phyloP scores from a whole-genome alignment of 2,888 invertebrate genomes.

The Lepas anatifera region DNA sequence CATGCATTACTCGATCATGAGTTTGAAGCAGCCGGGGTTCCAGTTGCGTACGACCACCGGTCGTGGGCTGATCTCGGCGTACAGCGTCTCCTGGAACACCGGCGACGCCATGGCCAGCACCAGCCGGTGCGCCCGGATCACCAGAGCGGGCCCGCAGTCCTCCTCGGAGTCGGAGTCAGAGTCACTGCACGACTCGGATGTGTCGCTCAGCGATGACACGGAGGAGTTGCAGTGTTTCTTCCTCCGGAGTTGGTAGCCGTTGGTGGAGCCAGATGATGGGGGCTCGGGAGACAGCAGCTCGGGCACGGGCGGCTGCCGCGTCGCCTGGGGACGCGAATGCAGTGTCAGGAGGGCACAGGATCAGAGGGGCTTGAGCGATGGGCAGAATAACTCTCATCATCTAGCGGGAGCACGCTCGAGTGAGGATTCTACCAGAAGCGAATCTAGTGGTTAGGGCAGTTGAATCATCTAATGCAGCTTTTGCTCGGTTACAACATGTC shows the following conservation, averaged over 20 bases:
- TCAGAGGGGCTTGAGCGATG: too few relatives aligned
- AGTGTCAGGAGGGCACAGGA: too few relatives aligned
- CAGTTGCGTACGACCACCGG: constrained; percentile 20
- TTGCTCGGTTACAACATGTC: too few relatives aligned
- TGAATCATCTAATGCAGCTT: too few relatives aligned
- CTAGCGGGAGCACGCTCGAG: too few relatives aligned
- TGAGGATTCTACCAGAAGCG: too few relatives aligned
- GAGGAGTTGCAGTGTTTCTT: background rate
- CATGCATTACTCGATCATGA: constrained; percentile 24
- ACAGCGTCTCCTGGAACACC: constrained; percentile 17
- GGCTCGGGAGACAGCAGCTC: too few relatives aligned
- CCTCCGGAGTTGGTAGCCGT: background rate
- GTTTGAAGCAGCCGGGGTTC: constrained; percentile 20
- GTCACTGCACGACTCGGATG: background rate
- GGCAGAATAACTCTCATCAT: too few relatives aligned
- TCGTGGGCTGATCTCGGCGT: constrained; percentile 15
- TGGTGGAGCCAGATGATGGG: background rate
- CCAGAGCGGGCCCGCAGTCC: background rate
- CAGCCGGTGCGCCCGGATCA: constrained; percentile 22
- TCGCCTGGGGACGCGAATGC: too few relatives aligned
- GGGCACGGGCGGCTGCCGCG: too few relatives aligned
- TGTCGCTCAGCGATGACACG: too few relatives aligned
- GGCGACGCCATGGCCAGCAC: constrained; percentile 22
- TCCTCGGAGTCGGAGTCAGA: background rate
- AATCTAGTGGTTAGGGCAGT: too few relatives aligned